Base-by-base conservation (phyloP, 2,888 invertebrate species). In the Sinopyrophorus schimmeli region DNA sequence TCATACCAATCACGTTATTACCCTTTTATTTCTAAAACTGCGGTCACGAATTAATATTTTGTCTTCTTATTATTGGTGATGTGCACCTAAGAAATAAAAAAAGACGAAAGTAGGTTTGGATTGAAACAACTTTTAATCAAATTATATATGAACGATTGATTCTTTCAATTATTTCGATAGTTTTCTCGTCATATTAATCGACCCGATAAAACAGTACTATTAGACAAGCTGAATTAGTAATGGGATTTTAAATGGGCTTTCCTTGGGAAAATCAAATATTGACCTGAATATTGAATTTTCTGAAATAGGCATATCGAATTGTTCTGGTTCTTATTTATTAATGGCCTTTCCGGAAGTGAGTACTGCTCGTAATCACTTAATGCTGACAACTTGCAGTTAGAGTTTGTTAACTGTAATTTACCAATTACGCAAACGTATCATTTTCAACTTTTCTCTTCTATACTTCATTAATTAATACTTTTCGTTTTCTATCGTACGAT, bases 1-100 rank as follows among this genome's bases (percentile, higher is more conserved):
- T 38, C 37, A 30, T 30, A 46, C 30, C 38, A 46, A 38, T 46
- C 46, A 46, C 39, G 38, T 24, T 38, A 35, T 43, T 34, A 43
- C 15, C 17, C 26, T 34, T 27, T 27, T 18, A 43, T 43, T 43
- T 43, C 27, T 43, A 28, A 23, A 35, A 35, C 21, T 16, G 35
- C 32, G 17, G 21, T 20, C 18, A 20, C 32, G 30, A 6, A 20
- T 32, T 32, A 18, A 32, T 20, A 32, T 37, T 37, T 20, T 16
- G 37, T 37, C 37, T 17, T 37, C 26, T 37, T 18, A 35, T 35
- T 35, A 35, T 38, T 11, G 18, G 12, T 17, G 12, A 10, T 27
- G n/a, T 18, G 28, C 20, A 5, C n/a, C n/a, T n/a, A n/a, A 20
- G 37, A 11, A 5, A 10, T 37, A 37, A 37, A 39, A 18, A 39